Conservation (phyloP, 2,797 vertebrate genomes). For the Lacerta bilineata region DNA sequence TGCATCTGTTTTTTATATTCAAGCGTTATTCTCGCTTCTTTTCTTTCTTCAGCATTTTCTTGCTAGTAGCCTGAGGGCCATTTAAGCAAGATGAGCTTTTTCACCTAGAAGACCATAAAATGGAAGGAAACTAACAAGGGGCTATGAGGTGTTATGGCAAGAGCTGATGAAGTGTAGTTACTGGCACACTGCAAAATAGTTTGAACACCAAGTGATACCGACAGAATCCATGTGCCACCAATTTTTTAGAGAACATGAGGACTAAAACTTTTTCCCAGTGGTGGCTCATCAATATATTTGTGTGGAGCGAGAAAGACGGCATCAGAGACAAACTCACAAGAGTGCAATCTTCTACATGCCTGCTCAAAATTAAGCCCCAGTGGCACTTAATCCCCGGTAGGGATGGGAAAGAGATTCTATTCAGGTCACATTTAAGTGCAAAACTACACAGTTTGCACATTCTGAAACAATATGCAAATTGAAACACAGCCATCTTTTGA, state of each 20-base stretch:
- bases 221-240: conserved; percentile 26
- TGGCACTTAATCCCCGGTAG: background rate
- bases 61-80: conserved; percentile 47
- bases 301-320: background rate
- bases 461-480: no score
- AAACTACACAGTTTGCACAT: no score
- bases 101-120: conserved; percentile 52
- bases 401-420: no score
- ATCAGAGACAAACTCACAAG: conserved; percentile 1
- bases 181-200: conserved; percentile 48
- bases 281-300: accelerated
- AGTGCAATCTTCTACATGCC: background rate
- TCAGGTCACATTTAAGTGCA: no score
- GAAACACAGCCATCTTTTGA: no score
- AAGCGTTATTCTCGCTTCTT: conserved; percentile 35
- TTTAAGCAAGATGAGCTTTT: conserved; percentile 46
- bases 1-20: conserved; percentile 41
- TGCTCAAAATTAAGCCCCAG: background rate
- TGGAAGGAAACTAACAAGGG: conserved; percentile 48
- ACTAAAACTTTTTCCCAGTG: background rate
- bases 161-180: conserved; percentile 61
- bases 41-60: conserved; percentile 38
- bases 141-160: conserved; percentile 49
- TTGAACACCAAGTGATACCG: conserved; percentile 11
- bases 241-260: background rate